Base-by-base conservation (phyloP, 2,797 vertebrate species). In the Dendrocincla tyrannina region DNA sequence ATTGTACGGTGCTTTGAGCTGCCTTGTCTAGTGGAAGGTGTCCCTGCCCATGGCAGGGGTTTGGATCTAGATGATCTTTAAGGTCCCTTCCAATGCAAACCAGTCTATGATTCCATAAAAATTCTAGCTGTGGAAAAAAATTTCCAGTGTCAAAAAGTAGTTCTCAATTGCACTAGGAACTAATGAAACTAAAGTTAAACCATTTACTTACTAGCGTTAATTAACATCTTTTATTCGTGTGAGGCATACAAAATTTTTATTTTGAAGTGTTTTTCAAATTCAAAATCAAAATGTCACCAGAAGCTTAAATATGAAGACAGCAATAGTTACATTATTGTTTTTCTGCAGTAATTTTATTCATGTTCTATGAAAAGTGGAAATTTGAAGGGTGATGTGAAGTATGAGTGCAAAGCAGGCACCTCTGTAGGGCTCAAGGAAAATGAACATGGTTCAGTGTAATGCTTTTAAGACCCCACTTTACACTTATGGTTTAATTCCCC, bases 381-480 rank as follows among this genome's bases (percentile, higher is more conserved):
- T 63, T 32, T 83, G 52, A 37, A 80, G 73, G 53, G 6, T 32
- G 16, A 13, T 69, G 28, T 19, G 27, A 78, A 82, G 22, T 18
- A 32, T 35, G 53, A 17, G 53, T 14, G 49, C 33, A 74, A 66
- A 69, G 24, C 27, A 82, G 32, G 13, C 23, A 42, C 16, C 14
- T 74, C 59, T 33, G 13, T 14, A 44, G 63, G 32, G n/a, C 52
- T 63, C n/a, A 23, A 30, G 33, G 37, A 42, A 80, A 85, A 89
- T 18, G 5, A 66, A 42, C 1, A 2, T 37, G 16, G 17, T 41
- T 89, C 2, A 1, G 20, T 27, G 22, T 1, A 80, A 41, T 16
- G 23, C 11, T 77, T 49, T 66, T 70, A 74, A 53, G 49, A 80
- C 17, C 10, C 12, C 47, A 10, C n/a, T 82, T 64, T 15, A 77